Conservation (phyloP, 2,113 vertebrate species). For the Ailurus styani region DNA sequence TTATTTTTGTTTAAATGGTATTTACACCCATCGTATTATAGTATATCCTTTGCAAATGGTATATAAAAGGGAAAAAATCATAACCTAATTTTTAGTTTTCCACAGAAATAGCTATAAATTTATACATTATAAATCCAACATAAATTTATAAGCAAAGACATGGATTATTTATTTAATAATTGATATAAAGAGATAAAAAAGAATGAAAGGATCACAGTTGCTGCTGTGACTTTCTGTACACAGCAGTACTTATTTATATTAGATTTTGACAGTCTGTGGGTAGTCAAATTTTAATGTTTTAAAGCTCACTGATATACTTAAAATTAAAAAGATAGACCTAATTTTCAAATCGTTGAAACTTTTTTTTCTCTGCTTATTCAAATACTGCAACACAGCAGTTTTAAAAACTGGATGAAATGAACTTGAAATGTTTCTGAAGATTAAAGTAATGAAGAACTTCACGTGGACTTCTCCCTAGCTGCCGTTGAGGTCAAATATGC, state of each 20-base stretch:
- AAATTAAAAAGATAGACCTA: not conserved
- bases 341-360: not conserved
- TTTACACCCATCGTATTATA: not conserved
- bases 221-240: not conserved
- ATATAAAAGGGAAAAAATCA: not conserved
- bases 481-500: not conserved
- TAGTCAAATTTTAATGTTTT: slow-evolving; percentile 17
- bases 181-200: not conserved
- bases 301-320: not conserved
- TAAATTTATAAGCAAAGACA: not conserved
- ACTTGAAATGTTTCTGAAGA: not conserved
- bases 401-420: not conserved
- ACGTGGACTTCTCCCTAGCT: not conserved
- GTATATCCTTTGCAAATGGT: not conserved
- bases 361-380: not conserved
- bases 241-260: not conserved
- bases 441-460: slow-evolving; percentile 2
- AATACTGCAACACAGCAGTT: not conserved
- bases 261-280: not conserved
- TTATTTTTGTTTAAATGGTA: not conserved
- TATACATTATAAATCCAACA: not conserved
- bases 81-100: not conserved
- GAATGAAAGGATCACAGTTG: not conserved
- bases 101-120: not conserved
- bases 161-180: not conserved